Base-by-base conservation (phyloP, 2,797 vertebrate species). In the Gymnoscopelus braueri region DNA sequence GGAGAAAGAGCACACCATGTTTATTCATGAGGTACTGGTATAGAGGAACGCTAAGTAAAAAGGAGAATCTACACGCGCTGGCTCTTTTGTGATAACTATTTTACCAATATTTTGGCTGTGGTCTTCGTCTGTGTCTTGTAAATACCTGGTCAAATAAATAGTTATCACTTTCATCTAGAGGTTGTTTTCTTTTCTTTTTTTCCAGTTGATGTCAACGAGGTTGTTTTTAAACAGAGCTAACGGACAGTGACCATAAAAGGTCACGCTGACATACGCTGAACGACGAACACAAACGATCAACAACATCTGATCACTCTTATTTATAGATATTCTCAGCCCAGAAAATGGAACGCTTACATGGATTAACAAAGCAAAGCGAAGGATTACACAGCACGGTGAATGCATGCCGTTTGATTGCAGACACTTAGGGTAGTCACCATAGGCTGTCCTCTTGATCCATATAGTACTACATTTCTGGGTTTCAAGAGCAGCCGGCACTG, bases 381-480 rank as follows among this genome's bases (percentile, higher is more conserved):
- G 60, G 52, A 47, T 63, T 50, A 56, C 15, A 74, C 75, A 74
- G 57, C 47, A 6, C 12, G 35, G 8, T 61, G 58, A 58, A 35
- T 44, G 8, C 9, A 35, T 2, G 49, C 15, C 59, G 49, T 58
- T 70, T 77, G 71, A 85, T 77, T 67, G 67, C 63, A 51, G 53
- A 26, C 49, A 56, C 60, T 55, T 44, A n/a, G n/a, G n/a, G n/a
- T n/a, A n/a, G n/a, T n/a, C n/a, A n/a, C n/a, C n/a, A n/a, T n/a
- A n/a, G n/a, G n/a, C 63, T 71, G 58, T 71, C 75, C 71, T 55
- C 60, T 75, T 85, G 62, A 78, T 85, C 83, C 75, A 80, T 74
- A 82, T 72, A 76, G 54, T 4, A 5, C 5, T 29, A 29, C 26
- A 29, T 83, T 56, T 72, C 69, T 67, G 58, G 61, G 47, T 79